Evolutionary conservation across 35 echinoderm and acorn worm species (phyloP).

Genomic region (Ophioderma brevispina): DNA sequence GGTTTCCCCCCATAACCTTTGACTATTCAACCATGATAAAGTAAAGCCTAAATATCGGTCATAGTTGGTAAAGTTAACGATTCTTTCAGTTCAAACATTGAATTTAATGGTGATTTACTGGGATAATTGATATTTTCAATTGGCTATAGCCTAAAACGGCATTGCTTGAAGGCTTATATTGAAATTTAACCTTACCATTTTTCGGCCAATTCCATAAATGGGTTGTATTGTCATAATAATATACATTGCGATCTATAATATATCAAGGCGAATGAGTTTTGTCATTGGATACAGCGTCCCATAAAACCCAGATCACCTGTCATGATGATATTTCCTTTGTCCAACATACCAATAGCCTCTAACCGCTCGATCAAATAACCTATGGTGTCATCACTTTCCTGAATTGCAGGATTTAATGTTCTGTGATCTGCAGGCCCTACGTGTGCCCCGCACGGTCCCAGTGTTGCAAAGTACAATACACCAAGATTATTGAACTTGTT

Average conservation of each 20-base stretch:
- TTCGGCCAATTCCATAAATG: constrained; percentile 61
- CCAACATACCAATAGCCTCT: background rate
- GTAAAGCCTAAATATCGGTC: too few relatives aligned
- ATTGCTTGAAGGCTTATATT: too few relatives aligned
- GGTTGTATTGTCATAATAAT: constrained; percentile 60
- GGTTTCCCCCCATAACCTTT: too few relatives aligned
- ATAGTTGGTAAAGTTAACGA: too few relatives aligned
- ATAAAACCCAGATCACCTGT: constrained; percentile 91
- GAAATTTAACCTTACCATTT: constrained; percentile 14
- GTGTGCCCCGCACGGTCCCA: constrained; percentile 61
- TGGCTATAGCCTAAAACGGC: too few relatives aligned
- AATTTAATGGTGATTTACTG: too few relatives aligned
- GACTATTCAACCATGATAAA: too few relatives aligned
- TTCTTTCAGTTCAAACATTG: too few relatives aligned
- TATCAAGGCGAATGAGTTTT: constrained; percentile 43
- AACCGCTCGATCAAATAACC: constrained; percentile 57
- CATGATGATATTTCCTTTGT: constrained; percentile 71
- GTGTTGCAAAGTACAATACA: constrained; percentile 70
- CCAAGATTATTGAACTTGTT: constrained; percentile 73
- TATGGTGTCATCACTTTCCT: constrained; percentile 46
- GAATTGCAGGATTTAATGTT: constrained; percentile 40
- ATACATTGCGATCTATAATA: constrained; percentile 60
- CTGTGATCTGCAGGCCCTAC: constrained; percentile 55
- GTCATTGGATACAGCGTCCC: background rate
- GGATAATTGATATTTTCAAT: too few relatives aligned